These are phyloP conservation scores for Platycheirus rosarum DNA, from an alignment of 2,888 invertebrate genomes.

Conservation along the genomic window DNA sequence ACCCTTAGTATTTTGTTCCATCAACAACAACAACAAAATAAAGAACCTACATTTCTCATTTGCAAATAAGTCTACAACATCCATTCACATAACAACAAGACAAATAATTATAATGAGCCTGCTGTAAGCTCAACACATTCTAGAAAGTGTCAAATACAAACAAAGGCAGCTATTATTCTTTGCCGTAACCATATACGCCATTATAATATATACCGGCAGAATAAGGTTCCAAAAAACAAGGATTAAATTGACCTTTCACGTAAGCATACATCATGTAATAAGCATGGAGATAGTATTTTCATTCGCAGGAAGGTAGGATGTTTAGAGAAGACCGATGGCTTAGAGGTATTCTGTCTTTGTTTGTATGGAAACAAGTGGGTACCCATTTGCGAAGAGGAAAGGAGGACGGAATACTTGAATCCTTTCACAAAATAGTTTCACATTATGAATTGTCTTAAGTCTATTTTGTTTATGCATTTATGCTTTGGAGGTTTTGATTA, in stretches of 20 bases:
- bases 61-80: constrained; percentile 45
- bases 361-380: constrained; percentile 37
- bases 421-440: constrained; percentile 36
- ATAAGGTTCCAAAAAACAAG: not conserved
- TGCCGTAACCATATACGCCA: not conserved
- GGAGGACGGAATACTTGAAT: constrained; percentile 33
- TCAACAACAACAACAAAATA: not conserved
- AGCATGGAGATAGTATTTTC: constrained; percentile 20
- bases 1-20: constrained; percentile 7
- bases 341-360: constrained; percentile 32
- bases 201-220: constrained; percentile 5
- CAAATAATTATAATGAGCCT: constrained; percentile 61
- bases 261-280: constrained; percentile 21
- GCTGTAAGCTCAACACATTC: constrained; percentile 42
- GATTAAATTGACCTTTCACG: constrained; percentile 53
- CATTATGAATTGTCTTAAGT: constrained; percentile 46
- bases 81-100: constrained; percentile 47
- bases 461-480: constrained; percentile 11
- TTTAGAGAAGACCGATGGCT: too few relatives aligned
- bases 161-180: constrained; percentile 35
- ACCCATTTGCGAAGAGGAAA: constrained; percentile 10
- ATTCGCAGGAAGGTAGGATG: constrained; percentile 6
- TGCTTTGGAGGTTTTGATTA: constrained; percentile 51
- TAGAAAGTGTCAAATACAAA: constrained; percentile 47
- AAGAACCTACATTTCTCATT: constrained; percentile 40